Base-by-base conservation (phyloP, 2,888 invertebrate species). In the Rhamnusium bicolor region DNA sequence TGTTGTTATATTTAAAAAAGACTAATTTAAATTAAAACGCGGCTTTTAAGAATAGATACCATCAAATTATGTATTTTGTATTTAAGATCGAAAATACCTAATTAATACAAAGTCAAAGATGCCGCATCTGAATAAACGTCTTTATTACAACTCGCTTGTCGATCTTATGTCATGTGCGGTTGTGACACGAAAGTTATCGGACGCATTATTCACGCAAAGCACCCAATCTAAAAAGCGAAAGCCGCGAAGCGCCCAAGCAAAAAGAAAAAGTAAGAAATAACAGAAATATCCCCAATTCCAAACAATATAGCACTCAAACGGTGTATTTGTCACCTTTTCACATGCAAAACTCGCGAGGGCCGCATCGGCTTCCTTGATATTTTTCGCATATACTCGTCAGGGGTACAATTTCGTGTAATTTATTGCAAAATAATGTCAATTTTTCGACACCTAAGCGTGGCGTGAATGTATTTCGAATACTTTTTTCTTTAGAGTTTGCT, bases 371-470 rank as follows among this genome's bases (percentile, higher is more conserved):
- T 75, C 79, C 80, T 81, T 81, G 82, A 85, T 85, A 84, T 84
- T 83, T 83, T 82, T 83, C 84, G 82, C 83, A 83, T 84, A 84
- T 83, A 81, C 83, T 81, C 85, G 85, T 84, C 85, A 78, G 78
- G 86, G 86, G 86, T 81, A 82, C 86, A 83, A 85, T 87, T 86
- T 82, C 75, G 72, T 78, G 84, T 86, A 85, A 87, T 86, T 86
- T 87, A 87, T 86, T 82, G 85, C 84, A 81, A 84, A 86, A 87
- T 87, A 87, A 86, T 86, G 86, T 86, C 86, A 87, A 87, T 86
- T 86, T 84, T 77, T 80, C 78, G 81, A 81, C 81, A 77, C 78
- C 74, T 78, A 73, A 78, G 74, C 74, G 78, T 63, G 74, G 69
- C 58, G 61, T 63, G 74, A 76, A 77, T 67, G 76, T 67, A 72